phyloP scores from a whole-genome alignment of 2,888 invertebrate genomes.

The Hermaeophaga mercurialis region DNA sequence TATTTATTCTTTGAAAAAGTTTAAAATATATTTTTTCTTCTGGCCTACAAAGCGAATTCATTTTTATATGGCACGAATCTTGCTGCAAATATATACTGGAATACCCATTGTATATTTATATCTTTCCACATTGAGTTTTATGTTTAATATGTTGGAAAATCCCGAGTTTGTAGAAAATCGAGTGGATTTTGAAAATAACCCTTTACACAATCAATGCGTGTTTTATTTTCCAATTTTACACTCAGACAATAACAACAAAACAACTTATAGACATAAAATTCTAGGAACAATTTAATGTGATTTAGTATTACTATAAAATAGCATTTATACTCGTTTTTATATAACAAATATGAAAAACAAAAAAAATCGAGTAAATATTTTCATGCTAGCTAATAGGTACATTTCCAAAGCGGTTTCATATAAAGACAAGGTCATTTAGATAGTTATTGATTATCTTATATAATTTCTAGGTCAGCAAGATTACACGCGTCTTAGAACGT shows the following conservation, averaged over 20 bases:
- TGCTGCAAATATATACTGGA: too few relatives aligned
- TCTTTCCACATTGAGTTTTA: too few relatives aligned
- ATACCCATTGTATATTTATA: too few relatives aligned
- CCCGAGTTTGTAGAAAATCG: too few relatives aligned
- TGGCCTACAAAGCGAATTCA: too few relatives aligned
- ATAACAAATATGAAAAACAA: constrained; percentile 25
- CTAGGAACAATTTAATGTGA: constrained; percentile 16
- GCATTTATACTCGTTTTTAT: constrained; percentile 20
- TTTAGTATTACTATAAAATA: constrained; percentile 18
- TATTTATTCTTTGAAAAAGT: too few relatives aligned
- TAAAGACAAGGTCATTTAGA: constrained; percentile 40
- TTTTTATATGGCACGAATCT: too few relatives aligned
- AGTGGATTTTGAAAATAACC: constrained; percentile 24
- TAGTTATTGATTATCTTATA: constrained; percentile 46
- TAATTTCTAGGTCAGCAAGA: constrained; percentile 46
- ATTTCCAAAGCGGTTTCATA: constrained; percentile 32
- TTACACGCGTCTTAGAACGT: constrained; percentile 36
- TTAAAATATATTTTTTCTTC: too few relatives aligned
- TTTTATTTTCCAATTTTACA: constrained; percentile 4
- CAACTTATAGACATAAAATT: constrained; percentile 12
- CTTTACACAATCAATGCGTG: constrained; percentile 12
- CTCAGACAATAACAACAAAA: constrained; percentile 3
- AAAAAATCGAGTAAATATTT: constrained; percentile 24
- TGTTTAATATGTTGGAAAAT: too few relatives aligned
- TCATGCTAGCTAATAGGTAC: constrained; percentile 19